These are phyloP conservation scores for Pongo pygmaeus DNA, from an alignment of 2,113 vertebrate genomes.

Conservation along the genomic window DNA sequence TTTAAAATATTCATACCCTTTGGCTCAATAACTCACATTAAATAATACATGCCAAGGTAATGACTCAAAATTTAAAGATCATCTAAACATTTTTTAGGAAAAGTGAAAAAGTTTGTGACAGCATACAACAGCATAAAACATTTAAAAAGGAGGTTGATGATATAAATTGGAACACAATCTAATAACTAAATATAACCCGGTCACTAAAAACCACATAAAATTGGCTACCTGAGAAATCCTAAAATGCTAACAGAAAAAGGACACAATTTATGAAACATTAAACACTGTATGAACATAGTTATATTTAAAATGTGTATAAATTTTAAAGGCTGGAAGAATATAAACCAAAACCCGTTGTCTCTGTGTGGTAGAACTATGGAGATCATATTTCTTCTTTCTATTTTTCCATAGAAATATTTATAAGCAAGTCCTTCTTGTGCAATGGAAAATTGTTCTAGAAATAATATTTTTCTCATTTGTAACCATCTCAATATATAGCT, in stretches of 20 bases:
- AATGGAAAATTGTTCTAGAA: not conserved
- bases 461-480: not conserved
- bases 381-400: not conserved
- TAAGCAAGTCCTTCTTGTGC: not conserved
- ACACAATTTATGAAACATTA: not conserved
- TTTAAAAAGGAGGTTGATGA: not conserved
- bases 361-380: not conserved
- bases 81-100: not conserved
- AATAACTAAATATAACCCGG: not conserved
- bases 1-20: not conserved
- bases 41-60: not conserved
- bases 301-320: not conserved
- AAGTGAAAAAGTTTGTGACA: not conserved
- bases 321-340: not conserved
- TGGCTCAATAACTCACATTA: not conserved
- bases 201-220: not conserved
- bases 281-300: not conserved
- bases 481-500: not conserved
- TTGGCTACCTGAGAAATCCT: not conserved
- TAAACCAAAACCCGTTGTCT: not conserved
- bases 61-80: not conserved
- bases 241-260: not conserved
- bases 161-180: not conserved
- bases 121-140: not conserved
- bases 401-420: not conserved